A percentile compares a stretch with the other conserved stretches of the same genome.
phyloP scores from a whole-genome alignment of 2,797 vertebrate genomes.

The Eurystomus glaucurus region DNA sequence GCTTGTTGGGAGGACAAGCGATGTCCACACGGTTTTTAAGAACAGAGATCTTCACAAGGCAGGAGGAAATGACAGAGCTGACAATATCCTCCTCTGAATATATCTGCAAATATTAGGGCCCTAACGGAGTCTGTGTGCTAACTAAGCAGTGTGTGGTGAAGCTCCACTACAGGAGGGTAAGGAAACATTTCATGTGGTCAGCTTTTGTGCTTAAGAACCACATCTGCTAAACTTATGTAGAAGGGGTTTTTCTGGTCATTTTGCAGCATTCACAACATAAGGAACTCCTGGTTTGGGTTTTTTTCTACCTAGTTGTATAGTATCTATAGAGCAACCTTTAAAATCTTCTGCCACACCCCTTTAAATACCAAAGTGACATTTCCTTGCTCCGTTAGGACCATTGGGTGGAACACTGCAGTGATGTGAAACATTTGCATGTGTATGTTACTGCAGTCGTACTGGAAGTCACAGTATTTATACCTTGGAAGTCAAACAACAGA shows the following conservation, averaged over 20 bases:
- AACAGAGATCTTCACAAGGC: not conserved
- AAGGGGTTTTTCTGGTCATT: not conserved
- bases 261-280: not conserved
- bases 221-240: not conserved
- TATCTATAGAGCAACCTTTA: not conserved
- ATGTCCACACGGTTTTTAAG: not conserved
- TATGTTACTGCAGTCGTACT: not conserved
- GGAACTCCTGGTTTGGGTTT: not conserved
- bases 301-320: not conserved
- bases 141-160: not conserved
- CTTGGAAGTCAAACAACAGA: not conserved
- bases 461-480: not conserved
- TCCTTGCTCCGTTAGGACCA: not conserved
- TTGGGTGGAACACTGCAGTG: not conserved
- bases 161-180: not conserved
- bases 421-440: not conserved
- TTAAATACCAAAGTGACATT: not conserved
- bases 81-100: not conserved
- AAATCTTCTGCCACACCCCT: not conserved
- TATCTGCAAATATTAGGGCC: not conserved
- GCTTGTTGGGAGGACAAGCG: not conserved
- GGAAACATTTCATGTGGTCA: not conserved
- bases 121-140: fast-evolving
- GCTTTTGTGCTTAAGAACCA: not conserved
- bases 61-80: not conserved